These are phyloP conservation scores for Athene cunicularia DNA, from an alignment of 2,113 vertebrate genomes.

Conservation along the genomic window DNA sequence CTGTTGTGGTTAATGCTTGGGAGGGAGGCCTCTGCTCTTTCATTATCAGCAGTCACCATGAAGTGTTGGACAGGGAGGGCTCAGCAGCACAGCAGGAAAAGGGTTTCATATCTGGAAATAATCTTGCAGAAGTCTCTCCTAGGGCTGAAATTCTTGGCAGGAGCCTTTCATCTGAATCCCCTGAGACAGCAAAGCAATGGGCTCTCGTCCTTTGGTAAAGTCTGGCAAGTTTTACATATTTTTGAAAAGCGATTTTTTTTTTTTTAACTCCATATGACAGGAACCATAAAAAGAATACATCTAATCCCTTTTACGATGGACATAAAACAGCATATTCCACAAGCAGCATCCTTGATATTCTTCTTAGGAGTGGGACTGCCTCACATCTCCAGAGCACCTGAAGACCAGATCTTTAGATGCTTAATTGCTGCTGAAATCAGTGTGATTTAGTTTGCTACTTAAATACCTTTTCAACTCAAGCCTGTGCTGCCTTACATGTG, in stretches of 20 bases:
- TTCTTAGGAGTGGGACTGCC: neutral
- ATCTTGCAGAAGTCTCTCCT: conserved; percentile 34
- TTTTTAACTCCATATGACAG: neutral
- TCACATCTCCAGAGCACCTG: neutral
- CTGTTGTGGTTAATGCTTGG: conserved; percentile 5
- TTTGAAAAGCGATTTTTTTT: neutral
- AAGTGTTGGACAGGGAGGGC: conserved; percentile 37
- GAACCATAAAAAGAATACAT: neutral
- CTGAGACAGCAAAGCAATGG: neutral
- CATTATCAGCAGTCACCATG: conserved; percentile 53
- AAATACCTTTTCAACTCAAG: neutral
- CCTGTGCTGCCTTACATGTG: neutral
- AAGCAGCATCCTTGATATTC: neutral
- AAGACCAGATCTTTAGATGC: neutral
- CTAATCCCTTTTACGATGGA: neutral
- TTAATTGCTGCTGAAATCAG: neutral
- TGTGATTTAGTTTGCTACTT: neutral
- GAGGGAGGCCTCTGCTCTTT: conserved; percentile 19
- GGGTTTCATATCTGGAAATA: conserved; percentile 54
- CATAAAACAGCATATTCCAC: neutral
- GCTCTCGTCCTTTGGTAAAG: neutral
- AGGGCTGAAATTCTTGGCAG: conserved; percentile 52
- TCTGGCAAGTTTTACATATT: neutral
- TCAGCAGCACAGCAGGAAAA: conserved; percentile 56
- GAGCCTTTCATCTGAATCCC: neutral